Base-by-base conservation (phyloP, 2,797 vertebrate species). In the Thaleichthys pacificus region DNA sequence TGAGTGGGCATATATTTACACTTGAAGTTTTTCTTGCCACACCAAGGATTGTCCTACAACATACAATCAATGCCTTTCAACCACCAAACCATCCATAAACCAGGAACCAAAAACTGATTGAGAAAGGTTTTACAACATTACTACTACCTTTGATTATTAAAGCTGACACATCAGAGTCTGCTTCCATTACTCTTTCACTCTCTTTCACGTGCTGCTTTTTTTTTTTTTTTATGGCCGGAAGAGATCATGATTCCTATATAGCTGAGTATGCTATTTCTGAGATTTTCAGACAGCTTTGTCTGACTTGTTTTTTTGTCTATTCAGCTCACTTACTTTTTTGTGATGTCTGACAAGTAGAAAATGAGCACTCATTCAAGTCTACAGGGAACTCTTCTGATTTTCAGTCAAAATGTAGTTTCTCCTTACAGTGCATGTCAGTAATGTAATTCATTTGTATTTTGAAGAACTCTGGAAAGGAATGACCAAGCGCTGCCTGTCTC, bases 391-490 rank as follows among this genome's bases (percentile, higher is more conserved):
- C 4, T 42, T 71, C 70, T 30, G 19, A 12, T 70, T 74, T 38
- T 58, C 42, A 69, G 15, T n/a, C 19, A 5, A 56, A 56, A 63
- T 51, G 38, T 30, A 69, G 38, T 70, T 70, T n/a, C 30, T 70
- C 61, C 21, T 58, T 57, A 24, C 32, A 38, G 3, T 58, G 24
- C 28, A 64, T 64, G 42, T 71, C 15, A 61, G 24, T 49, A 9
- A 22, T 62, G 14, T 60, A 49, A 67, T n/a, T 21, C 66, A 22
- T 66, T 73, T 42, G 15, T 77, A 60, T 61, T 66, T 19, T 70
- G 1, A 75, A 73, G 21, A 35, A 47, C 22, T 62, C 26, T 68
- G 51, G 65, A 77, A 89, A 87, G 89, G 88, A 91, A 89, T 89
- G 86, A 89, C 83, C 70, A 51, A 68, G 75, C 75, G 77, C 66